Base-by-base conservation (phyloP, 2,888 invertebrate genomes). In the Eupithecia subumbrata region DNA sequence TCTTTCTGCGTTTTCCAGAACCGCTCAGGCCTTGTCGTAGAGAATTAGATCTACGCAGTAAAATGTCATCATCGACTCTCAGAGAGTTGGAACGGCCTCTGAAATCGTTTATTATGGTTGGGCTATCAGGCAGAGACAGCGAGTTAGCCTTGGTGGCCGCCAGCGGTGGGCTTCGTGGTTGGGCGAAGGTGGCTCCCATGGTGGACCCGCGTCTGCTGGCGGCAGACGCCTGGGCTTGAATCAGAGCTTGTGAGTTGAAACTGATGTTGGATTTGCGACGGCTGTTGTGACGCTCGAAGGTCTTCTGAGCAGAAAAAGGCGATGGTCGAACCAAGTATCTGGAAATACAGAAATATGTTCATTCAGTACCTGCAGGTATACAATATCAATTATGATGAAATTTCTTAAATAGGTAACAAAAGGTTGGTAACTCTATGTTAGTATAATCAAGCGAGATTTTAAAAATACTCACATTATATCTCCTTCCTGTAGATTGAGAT, bases 241-340 rank as follows among this genome's bases (percentile, higher is more conserved):
- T 95, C 78, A 97, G 91, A 37, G 97, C 97, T 88, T 97, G 97
- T 72, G 98, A 98, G 90, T 97, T 98, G 91, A 98, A 98, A 88
- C 98, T 98, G 85, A 98, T 98, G 93, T 98, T 98, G 72, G 98
- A 98, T 92, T 98, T 98, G 72, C 98, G 96, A 14, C 98, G 95
- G 79, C 98, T 98, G 91, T 98, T 98, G 93, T 98, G 98, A 2
- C 98, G 96, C 88, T 98, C 98, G 91, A 98, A 98, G 0, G 98
- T 98, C 93, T 98, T 98, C 92, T 98, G 98, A 37, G 98, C 98
- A 52, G 98, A 98, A 90, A 99, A 98, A 16, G 99, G 99, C 87
- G 98, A 98, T 1, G 99, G 99, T 16, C 98, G 96, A 60, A 99
- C 98, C 87, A 99, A 94, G 86, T 98, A 98, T 90, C 98, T 98